A percentile compares a stretch with the other conserved stretches of the same genome.
phyloP scores from a whole-genome alignment of 2,113 vertebrate genomes.

The Centropus bengalensis region DNA sequence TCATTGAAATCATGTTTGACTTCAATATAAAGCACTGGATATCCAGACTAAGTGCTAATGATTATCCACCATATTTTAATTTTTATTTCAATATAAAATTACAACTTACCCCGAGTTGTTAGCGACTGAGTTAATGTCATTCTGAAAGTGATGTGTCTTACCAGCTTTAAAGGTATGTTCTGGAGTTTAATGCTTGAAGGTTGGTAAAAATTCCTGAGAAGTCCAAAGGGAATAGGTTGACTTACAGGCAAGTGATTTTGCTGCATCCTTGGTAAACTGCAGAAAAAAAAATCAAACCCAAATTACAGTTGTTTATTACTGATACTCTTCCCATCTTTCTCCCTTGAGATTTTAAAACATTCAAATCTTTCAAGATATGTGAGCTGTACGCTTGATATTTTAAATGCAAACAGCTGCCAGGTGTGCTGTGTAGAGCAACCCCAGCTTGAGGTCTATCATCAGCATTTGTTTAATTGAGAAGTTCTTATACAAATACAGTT shows the following conservation, averaged over 20 bases:
- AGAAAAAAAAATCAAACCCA: background rate
- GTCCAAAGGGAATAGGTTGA: background rate
- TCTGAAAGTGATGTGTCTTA: background rate
- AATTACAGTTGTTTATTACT: background rate
- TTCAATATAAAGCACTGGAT: background rate
- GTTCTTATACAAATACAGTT: background rate
- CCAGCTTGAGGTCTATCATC: background rate
- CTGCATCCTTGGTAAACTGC: background rate
- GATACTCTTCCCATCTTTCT: background rate
- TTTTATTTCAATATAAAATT: background rate
- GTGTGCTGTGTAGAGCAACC: background rate
- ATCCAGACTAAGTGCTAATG: background rate
- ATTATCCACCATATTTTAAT: background rate
- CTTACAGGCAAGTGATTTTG: background rate
- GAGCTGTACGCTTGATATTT: background rate
- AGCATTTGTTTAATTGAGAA: background rate
- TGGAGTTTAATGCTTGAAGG: background rate
- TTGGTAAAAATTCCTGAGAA: background rate
- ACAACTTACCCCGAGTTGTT: background rate
- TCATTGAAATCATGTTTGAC: background rate
- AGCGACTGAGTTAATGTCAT: background rate
- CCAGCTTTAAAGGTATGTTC: background rate
- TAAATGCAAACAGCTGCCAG: background rate
- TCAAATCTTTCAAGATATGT: background rate
- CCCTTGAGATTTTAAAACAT: background rate